phyloP scores from a whole-genome alignment of 2,888 invertebrate species.

The Gymnoscelis rufifasciata region DNA sequence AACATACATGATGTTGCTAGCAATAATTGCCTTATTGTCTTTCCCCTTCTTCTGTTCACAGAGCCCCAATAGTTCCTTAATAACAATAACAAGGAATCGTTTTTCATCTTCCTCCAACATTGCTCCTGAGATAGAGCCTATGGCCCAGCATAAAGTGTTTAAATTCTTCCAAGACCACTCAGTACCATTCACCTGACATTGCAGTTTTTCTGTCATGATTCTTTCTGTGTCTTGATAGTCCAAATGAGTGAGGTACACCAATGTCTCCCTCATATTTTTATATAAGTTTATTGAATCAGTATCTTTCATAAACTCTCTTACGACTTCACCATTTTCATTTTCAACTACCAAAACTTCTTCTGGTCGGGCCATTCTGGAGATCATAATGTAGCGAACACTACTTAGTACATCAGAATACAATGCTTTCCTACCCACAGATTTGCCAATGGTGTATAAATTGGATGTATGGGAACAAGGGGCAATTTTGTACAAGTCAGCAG shows the following conservation, averaged over 20 bases:
- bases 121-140: conserved; percentile 98
- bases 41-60: conserved; percentile 99
- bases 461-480: conserved; percentile 82
- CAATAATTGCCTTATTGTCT: conserved; percentile 99
- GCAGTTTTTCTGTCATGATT: conserved; percentile 99
- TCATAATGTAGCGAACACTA: conserved; percentile 97
- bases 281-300: conserved; percentile 99
- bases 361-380: conserved; percentile 99
- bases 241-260: conserved; percentile 98
- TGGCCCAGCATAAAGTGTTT: conserved; percentile 99
- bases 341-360: conserved; percentile 99
- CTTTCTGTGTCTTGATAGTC: conserved; percentile 98
- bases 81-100: conserved; percentile 98
- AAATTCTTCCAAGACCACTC: conserved; percentile 99
- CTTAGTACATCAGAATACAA: conserved; percentile 90
- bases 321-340: conserved; percentile 99
- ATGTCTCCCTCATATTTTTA: conserved; percentile 98
- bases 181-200: conserved; percentile 97
- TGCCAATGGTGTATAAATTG: conserved; percentile 59
- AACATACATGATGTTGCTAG: conserved; percentile 99
- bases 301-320: conserved; percentile 99
- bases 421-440: conserved; percentile 80
- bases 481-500: conserved; percentile 94
- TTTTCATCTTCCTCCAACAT: conserved; percentile 99
- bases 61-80: conserved; percentile 96